Conservation (phyloP, 2,797 vertebrate species). For the Neosilurus hyrtlii region DNA sequence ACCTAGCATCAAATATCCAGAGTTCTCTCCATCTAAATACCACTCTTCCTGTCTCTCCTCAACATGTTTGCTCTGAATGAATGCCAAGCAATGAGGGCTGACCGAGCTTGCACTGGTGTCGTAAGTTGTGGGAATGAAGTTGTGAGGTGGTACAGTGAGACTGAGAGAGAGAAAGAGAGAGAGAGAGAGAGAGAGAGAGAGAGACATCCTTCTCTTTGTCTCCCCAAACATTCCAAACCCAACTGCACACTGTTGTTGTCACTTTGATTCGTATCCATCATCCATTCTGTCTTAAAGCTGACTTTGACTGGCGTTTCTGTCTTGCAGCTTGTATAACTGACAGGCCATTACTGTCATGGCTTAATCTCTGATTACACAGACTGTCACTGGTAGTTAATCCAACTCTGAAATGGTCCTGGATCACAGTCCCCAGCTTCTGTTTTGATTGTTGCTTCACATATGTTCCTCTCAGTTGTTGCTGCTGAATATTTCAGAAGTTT, state of each 20-base stretch:
- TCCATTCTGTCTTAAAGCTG: background rate
- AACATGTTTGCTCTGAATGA: conserved; percentile 44
- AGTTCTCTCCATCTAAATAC: conserved; percentile 35
- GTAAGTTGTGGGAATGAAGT: background rate
- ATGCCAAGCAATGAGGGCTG: conserved; percentile 38
- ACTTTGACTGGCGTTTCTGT: background rate
- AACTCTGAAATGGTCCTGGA: background rate
- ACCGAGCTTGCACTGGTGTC: background rate
- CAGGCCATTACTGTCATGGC: conserved; percentile 5
- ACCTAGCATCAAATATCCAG: conserved; percentile 52
- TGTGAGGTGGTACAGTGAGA: background rate
- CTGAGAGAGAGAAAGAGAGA: conserved; percentile 2
- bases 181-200: background rate
- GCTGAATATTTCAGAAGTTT: conserved; percentile 63
- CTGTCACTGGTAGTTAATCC: background rate
- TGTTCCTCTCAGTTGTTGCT: conserved; percentile 60
- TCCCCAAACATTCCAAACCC: background rate
- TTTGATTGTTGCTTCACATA: conserved; percentile 62
- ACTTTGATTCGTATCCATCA: background rate
- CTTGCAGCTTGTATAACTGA: conserved; percentile 16
- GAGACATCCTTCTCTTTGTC: background rate
- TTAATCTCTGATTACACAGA: conserved; percentile 7
- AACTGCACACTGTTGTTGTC: background rate
- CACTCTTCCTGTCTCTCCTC: conserved; percentile 46
- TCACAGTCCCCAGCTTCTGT: conserved; percentile 27